These are phyloP conservation scores for Stomatorhinus walkeri DNA, from an alignment of 2,797 vertebrate genomes.

Conservation along the genomic window DNA sequence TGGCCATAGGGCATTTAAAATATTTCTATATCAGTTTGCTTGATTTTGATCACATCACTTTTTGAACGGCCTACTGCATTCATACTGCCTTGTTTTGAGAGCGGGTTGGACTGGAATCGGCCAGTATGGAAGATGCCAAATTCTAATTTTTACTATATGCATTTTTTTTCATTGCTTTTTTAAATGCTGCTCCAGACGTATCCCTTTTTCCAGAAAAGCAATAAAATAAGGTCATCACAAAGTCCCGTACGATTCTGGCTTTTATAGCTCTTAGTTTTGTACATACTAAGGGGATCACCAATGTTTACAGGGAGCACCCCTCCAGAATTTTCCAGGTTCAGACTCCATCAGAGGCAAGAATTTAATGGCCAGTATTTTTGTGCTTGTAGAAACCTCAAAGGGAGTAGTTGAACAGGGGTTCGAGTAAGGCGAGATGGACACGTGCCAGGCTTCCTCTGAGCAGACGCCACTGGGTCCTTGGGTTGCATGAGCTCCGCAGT, in stretches of 20 bases:
- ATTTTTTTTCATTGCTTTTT: not conserved
- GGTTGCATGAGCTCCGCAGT: slow-evolving; percentile 28
- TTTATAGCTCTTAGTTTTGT: slow-evolving; percentile 30
- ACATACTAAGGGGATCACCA: slow-evolving; percentile 36
- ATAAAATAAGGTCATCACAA: slow-evolving; percentile 23
- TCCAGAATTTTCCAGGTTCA: slow-evolving; percentile 47
- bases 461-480: slow-evolving; percentile 49
- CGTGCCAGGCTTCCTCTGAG: slow-evolving; percentile 59
- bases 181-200: not conserved
- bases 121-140: not conserved
- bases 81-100: not conserved
- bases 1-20: not conserved
- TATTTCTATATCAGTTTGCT: not conserved
- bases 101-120: not conserved
- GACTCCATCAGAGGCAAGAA: slow-evolving; percentile 47
- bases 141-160: not conserved
- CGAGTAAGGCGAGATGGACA: slow-evolving; percentile 74
- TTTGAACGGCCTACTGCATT: not conserved
- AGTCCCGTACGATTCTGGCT: slow-evolving; percentile 31
- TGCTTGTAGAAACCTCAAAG: slow-evolving; percentile 65
- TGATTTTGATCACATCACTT: not conserved
- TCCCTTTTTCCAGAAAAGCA: slow-evolving; percentile 16
- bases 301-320: slow-evolving; percentile 45
- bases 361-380: slow-evolving; percentile 62
- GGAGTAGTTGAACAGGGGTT: slow-evolving; percentile 64